Percentiles rank a stretch among this genome's conserved stretches.
Evolutionary conservation across 1,140 invertebrate species (phyloP).

Genomic region (Drosophila trapezifrons): DNA sequence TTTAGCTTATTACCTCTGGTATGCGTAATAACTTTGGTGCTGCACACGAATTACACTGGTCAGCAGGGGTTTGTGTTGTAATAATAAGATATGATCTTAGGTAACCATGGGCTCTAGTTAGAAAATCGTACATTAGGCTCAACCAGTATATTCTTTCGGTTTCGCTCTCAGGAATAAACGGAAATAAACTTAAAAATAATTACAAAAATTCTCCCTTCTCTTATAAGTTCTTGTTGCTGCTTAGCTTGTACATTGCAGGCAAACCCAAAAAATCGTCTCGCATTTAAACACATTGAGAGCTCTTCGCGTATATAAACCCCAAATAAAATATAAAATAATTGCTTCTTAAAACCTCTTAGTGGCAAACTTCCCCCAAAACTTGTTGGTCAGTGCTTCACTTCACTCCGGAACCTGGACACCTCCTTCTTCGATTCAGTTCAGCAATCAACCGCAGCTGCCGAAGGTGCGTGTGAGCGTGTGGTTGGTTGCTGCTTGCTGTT

Average conservation of each 20-base stretch:
- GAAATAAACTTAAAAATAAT: too few species aligned
- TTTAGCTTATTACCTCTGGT: constrained; percentile 54
- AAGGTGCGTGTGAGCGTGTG: constrained; percentile 23
- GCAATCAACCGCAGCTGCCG: constrained; percentile 36
- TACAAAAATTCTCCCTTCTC: too few species aligned
- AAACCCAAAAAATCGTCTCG: too few species aligned
- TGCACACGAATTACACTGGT: constrained; percentile 35
- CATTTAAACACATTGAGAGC: too few species aligned
- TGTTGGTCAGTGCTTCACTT: constrained; percentile 2
- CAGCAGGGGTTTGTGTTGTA: not conserved
- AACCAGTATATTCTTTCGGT: too few species aligned
- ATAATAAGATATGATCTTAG: too few species aligned
- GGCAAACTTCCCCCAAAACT: too few species aligned
- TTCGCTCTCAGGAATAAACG: too few species aligned
- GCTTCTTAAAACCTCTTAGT: not conserved
- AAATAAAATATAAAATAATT: not conserved
- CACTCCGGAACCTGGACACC: constrained; percentile 10
- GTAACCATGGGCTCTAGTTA: not conserved
- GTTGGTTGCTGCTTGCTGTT: not conserved
- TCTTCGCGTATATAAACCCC: not conserved
- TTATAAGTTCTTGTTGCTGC: too few species aligned
- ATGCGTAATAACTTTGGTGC: constrained; percentile 58
- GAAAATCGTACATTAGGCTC: too few species aligned
- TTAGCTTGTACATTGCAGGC: too few species aligned
- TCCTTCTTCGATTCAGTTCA: constrained; percentile 31